Conservation (phyloP, 2,888 invertebrate species). For the Volucella inanis region DNA sequence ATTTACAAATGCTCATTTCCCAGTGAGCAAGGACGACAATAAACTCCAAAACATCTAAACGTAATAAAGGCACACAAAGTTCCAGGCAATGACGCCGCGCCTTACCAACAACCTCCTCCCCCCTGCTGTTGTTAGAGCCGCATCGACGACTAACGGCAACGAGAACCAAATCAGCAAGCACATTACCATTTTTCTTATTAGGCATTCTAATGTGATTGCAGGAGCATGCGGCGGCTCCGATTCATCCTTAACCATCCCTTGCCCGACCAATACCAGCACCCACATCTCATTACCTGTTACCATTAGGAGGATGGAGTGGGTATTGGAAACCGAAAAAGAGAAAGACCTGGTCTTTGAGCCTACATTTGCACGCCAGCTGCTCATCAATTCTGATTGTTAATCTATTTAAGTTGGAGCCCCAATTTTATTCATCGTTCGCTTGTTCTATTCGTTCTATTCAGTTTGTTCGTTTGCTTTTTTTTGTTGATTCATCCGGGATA, state of each 20-base stretch:
- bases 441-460: conserved; percentile 27
- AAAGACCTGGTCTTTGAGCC: conserved; percentile 36
- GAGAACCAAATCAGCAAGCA: conserved; percentile 61
- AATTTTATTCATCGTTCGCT: conserved; percentile 54
- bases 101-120: conserved; percentile 4
- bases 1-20: conserved; percentile 72
- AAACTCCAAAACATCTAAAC: conserved; percentile 67
- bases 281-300: conserved; percentile 66
- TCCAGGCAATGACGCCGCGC: conserved; percentile 2
- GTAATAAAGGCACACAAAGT: conserved; percentile 63
- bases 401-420: conserved; percentile 71
- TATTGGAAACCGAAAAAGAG: neutral
- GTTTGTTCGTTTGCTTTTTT: conserved; percentile 23
- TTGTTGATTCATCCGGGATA: conserved; percentile 60
- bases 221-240: conserved; percentile 32
- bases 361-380: conserved; percentile 74
- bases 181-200: conserved; percentile 72
- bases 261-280: neutral
- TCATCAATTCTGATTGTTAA: conserved; percentile 75
- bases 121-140: neutral
- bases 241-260: neutral
- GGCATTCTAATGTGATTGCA: conserved; percentile 69
- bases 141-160: neutral
- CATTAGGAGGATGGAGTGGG: conserved; percentile 12
- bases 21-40: conserved; percentile 65